Evolutionary conservation across 2,888 invertebrate species (phyloP).

Genomic region (Parnassius glacialis): DNA sequence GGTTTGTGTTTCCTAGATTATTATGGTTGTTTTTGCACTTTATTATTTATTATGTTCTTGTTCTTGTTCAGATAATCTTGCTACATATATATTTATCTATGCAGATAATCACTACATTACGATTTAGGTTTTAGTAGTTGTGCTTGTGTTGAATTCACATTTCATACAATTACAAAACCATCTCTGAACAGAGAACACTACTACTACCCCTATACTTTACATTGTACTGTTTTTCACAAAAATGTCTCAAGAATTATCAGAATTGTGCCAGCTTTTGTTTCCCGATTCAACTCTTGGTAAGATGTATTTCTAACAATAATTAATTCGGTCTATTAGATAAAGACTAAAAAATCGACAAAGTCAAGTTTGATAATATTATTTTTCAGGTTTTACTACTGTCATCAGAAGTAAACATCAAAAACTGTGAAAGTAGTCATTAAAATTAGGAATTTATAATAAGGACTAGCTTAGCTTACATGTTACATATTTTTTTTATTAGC

Average conservation of each 20-base stretch:
- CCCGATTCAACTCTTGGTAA: slow-evolving; percentile 54
- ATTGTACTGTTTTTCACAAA: neutral
- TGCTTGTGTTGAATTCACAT: no score
- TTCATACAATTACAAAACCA: no score
- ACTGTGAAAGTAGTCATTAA: neutral
- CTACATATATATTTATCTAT: no score
- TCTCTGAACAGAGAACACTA: no score
- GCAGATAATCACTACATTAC: no score
- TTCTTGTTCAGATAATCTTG: no score
- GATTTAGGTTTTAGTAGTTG: no score
- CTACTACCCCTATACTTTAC: no score
- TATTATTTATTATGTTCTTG: no score
- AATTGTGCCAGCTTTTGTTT: slow-evolving; percentile 65
- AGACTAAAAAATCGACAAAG: neutral
- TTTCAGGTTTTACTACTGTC: neutral
- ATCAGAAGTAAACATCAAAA: neutral
- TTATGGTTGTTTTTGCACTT: no score
- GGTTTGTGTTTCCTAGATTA: no score
- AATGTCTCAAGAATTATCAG: slow-evolving; percentile 64
- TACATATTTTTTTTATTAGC: neutral
- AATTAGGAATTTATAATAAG: neutral
- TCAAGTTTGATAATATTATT: no score
- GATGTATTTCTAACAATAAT: slow-evolving; percentile 4
- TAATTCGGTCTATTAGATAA: neutral
- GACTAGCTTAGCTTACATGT: neutral